Evolutionary conservation across 2,113 vertebrate genomes (phyloP), one percentile per base, ranked within the genome.

Genomic region (Channa argus): DNA sequence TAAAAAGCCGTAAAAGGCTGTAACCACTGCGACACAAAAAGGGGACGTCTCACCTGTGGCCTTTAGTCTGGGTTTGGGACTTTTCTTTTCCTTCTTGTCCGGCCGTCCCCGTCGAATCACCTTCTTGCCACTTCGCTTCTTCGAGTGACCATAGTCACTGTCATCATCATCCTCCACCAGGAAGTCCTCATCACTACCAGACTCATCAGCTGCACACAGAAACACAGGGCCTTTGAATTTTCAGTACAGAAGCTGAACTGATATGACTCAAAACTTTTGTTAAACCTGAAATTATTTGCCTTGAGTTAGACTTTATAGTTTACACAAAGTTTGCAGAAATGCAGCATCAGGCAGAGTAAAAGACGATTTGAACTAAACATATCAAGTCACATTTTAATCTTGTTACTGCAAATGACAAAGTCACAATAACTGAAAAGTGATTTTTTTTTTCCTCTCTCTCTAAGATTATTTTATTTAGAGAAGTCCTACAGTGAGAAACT

Each of bases 141-240:
- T 98, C 89, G 98, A 98, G 91, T 93, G 96, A 75, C 97, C 97
- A 51, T 99, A 99, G 90, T 99, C 98, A 74, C 98, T 99, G 86
- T 99, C 98, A 79, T 99, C 97, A 71, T 99, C 98, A n/a, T 99
- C 98, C 91, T 99, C 98, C 91, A 97, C 95, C 90, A 96, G 96
- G 90, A 99, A 99, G 83, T 99, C 98, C 77, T 99, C 98, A 51
- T 99, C 98, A 0, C 98, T 99, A 87, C 96, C 97, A 8, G 98
- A 98, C 94, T 98, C 97, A 79, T 97, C 96, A 91, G 93, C 91
- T 94, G 82, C 9, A 80, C 3, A 66, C 13, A 46, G 5, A 59
- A 14, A 58, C 0, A 11, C 11, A 2, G 11, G 0, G 3, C 11
- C 5, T n/a, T 1, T 6, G 9, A 51, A 56, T 5, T 14, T 43